These are phyloP conservation scores for Laothoe populi DNA, from an alignment of 2,888 invertebrate genomes.

Conservation along the genomic window DNA sequence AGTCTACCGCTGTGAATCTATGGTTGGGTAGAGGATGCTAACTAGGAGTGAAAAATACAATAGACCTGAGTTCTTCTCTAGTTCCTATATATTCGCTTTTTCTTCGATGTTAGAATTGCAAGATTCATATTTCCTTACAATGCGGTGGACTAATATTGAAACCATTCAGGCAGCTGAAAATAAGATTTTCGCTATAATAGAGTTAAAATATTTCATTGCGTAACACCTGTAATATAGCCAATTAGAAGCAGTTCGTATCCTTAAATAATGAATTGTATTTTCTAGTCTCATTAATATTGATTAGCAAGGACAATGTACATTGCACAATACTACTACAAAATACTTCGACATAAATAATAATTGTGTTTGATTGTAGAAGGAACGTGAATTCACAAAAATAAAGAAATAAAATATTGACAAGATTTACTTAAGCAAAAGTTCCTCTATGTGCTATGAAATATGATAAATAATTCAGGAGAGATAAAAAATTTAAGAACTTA, in stretches of 20 bases:
- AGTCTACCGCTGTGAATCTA: no score
- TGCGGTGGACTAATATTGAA: neutral
- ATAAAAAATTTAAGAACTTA: no score
- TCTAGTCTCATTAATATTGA: conserved; percentile 5
- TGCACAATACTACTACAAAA: conserved; percentile 9
- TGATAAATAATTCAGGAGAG: no score
- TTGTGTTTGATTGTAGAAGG: neutral
- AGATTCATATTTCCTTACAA: neutral
- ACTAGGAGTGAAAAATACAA: no score
- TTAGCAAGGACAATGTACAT: conserved; percentile 19
- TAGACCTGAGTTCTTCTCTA: no score
- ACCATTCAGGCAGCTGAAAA: neutral
- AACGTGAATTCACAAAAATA: neutral
- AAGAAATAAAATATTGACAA: neutral
- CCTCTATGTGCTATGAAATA: no score
- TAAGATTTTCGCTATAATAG: neutral
- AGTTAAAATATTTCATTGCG: neutral
- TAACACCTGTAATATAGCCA: neutral
- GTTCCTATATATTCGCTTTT: no score
- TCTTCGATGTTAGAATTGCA: neutral
- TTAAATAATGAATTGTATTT: conserved; percentile 20
- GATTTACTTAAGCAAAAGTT: neutral
- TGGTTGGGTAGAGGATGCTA: no score
- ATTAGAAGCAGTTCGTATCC: conserved; percentile 9
- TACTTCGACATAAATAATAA: neutral